Evolutionary conservation across 1,140 invertebrate genomes (phyloP).

Genomic region (Sipha flava): DNA sequence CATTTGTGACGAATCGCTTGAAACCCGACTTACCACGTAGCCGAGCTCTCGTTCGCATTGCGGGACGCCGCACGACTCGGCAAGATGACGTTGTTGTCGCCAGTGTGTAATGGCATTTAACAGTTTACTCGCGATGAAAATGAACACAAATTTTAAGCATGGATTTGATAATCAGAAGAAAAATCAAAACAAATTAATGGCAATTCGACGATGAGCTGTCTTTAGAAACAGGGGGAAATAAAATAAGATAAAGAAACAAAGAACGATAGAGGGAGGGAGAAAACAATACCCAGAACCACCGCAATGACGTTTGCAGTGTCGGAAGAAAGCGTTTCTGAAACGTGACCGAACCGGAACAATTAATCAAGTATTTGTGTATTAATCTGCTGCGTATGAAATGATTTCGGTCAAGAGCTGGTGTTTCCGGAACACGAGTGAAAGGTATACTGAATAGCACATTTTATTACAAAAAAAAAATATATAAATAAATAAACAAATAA

Average conservation of each 20-base stretch:
- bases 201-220: too few relatives aligned
- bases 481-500: conserved; percentile 9
- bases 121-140: too few relatives aligned
- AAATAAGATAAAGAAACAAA: background rate
- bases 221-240: too few relatives aligned
- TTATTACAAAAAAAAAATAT: background rate
- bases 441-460: background rate
- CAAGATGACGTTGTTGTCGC: too few relatives aligned
- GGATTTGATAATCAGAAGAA: too few relatives aligned
- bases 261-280: background rate
- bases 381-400: background rate
- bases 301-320: background rate
- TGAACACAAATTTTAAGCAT: too few relatives aligned
- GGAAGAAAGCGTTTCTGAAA: background rate
- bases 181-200: too few relatives aligned
- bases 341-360: conserved; percentile 17
- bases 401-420: background rate
- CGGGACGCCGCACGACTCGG: too few relatives aligned
- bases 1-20: background rate
- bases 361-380: background rate
- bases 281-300: background rate
- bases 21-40: too few relatives aligned
- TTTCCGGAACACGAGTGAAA: conserved; percentile 18
- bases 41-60: too few relatives aligned
- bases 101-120: too few relatives aligned